Evolutionary conservation across 2,797 vertebrate species (phyloP), one percentile per base, ranked within the genome.

Genomic region (Calcarius lapponicus): DNA sequence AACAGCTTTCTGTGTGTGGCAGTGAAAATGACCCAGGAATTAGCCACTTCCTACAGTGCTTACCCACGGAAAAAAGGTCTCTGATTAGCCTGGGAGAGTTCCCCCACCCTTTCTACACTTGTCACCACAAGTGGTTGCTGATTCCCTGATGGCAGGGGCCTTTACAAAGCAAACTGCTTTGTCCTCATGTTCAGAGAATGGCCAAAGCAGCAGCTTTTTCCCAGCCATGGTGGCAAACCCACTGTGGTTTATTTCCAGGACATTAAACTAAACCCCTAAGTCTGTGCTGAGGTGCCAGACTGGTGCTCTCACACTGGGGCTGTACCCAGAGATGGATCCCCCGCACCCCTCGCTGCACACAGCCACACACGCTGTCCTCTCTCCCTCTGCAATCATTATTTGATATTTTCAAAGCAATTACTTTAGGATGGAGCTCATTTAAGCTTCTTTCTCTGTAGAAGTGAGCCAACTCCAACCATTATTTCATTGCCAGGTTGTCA

Each of bases 401-500:
- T 50, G 67, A 14, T 71, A 65, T 90, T 95, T 86, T 42, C 26
- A 81, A 88, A 89, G 74, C 80, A 87, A 58, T 92, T 95, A 80
- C 83, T 94, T 94, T 66, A 58, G 48, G 38, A 85, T 58, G 28
- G 80, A 86, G 74, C 75, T 83, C 69, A 79, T 79, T 88, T 61
- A 71, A 65, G 42, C 88, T 90, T 79, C 74, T 83, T 36, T 17
- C 40, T 56, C 57, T 87, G 42, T 31, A 87, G 78, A 82, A 86
- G 45, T 88, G 69, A 92, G 66, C 74, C 58, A 79, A 36, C 51
- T 90, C 65, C 20, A 83, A 29, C 75, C 89, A 75, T 91, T 93
- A 76, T 92, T 94, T 87, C 92, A 74, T 87, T 89, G 89, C 88
- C 53, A 56, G 79, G 21, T 93, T 96, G 92, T 95, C 91, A 92